Evolutionary conservation across 1,140 invertebrate genomes (phyloP).

Genomic region (Cotesia glomerata): DNA sequence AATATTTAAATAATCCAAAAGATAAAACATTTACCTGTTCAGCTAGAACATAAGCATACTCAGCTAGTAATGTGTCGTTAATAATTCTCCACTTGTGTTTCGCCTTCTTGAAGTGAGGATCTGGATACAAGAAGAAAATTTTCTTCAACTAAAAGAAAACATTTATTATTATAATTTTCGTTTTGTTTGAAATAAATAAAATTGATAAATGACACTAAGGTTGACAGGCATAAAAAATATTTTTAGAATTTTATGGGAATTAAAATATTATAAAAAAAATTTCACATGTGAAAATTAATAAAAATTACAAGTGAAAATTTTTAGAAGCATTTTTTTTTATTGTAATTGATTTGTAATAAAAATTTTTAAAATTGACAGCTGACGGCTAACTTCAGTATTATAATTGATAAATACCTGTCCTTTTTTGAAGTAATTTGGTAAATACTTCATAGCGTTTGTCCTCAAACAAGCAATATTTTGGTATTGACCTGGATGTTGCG

Average conservation of each 20-base stretch:
- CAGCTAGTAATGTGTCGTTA: slow-evolving; percentile 88
- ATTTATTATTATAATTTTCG: slow-evolving; percentile 19
- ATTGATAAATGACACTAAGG: no score
- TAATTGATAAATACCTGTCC: slow-evolving; percentile 74
- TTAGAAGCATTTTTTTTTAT: no score
- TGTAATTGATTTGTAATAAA: no score
- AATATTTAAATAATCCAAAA: slow-evolving; percentile 3
- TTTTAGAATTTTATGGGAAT: no score
- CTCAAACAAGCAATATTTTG: slow-evolving; percentile 95
- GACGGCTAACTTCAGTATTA: no score
- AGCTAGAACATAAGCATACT: slow-evolving; percentile 94
- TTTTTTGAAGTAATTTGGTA: slow-evolving; percentile 96
- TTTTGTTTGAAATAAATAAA: neutral
- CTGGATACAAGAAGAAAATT: slow-evolving; percentile 99
- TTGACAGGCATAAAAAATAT: no score
- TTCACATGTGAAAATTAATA: no score
- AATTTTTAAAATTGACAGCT: no score
- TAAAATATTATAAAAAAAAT: no score
- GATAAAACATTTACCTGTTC: slow-evolving; percentile 69
- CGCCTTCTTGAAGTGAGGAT: slow-evolving; percentile 99
- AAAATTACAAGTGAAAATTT: no score
- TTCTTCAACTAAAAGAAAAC: slow-evolving; percentile 80
- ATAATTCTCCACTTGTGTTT: slow-evolving; percentile 99
- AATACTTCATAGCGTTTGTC: slow-evolving; percentile 98
- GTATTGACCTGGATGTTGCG: slow-evolving; percentile 78